Evolutionary conservation across 1,140 invertebrate genomes (phyloP).

Genomic region (Lepidotrigona ventralis): DNA sequence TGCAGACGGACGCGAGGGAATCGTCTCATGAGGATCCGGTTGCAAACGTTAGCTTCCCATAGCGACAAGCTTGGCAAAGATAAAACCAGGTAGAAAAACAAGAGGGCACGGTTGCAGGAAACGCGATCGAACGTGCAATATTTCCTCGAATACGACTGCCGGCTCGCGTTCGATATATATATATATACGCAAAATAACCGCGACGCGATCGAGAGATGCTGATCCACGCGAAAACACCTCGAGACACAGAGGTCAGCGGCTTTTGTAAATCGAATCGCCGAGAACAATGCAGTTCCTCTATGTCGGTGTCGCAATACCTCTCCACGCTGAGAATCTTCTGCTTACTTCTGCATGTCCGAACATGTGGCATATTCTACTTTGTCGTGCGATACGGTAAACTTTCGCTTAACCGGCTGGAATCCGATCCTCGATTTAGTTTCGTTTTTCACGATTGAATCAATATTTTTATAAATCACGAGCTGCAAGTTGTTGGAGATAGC

Average conservation of each 20-base stretch:
- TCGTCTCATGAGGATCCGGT: conserved; percentile 53
- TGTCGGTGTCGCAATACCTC: not conserved
- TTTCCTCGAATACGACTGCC: conserved; percentile 46
- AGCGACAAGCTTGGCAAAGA: conserved; percentile 14
- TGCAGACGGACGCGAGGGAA: not conserved
- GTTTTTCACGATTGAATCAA: no score
- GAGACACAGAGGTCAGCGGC: conserved; percentile 34
- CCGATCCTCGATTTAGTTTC: not conserved
- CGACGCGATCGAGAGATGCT: not conserved
- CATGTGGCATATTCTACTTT: not conserved
- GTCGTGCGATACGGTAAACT: not conserved
- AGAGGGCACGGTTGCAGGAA: conserved; percentile 46
- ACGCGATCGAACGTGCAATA: conserved; percentile 15
- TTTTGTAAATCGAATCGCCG: conserved; percentile 49
- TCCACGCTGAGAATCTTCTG: not conserved
- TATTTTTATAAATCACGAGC: no score
- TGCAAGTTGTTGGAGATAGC: no score
- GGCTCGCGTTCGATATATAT: conserved; percentile 11
- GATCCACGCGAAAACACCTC: conserved; percentile 22
- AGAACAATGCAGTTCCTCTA: no score
- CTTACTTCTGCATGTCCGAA: not conserved
- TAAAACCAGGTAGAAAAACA: conserved; percentile 45
- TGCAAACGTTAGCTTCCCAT: conserved; percentile 43
- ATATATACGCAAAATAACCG: conserved; percentile 38
- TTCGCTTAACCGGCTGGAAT: not conserved